phyloP scores from a whole-genome alignment of 1,140 invertebrate genomes.

The Rhopalosiphum maidis region DNA sequence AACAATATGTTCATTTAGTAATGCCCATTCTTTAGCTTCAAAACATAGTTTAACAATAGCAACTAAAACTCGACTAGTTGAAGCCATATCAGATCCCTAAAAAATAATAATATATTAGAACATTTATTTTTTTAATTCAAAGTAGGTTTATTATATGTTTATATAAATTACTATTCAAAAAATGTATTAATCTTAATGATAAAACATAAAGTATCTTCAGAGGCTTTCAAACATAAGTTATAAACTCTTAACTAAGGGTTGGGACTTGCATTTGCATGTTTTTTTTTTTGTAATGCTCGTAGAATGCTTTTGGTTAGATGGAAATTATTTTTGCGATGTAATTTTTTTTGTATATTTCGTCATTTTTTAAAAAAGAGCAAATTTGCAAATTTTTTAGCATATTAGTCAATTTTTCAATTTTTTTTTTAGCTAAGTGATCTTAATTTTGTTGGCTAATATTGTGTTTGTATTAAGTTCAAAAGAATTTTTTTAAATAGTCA shows the following conservation, averaged over 20 bases:
- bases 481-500: no score
- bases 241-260: neutral
- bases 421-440: no score
- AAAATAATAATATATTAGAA: slow-evolving; percentile 54
- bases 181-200: neutral
- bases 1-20: slow-evolving; percentile 93
- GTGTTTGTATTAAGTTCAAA: no score
- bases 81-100: slow-evolving; percentile 91
- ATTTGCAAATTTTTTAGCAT: no score
- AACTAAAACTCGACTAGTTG: slow-evolving; percentile 91
- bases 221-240: neutral
- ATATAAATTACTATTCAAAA: neutral
- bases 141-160: neutral
- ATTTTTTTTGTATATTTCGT: no score
- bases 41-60: slow-evolving; percentile 94
- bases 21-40: slow-evolving; percentile 90
- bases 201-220: neutral
- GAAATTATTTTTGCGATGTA: no score
- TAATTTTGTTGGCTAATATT: no score
- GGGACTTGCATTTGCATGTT: no score
- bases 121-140: neutral
- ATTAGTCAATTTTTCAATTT: no score
- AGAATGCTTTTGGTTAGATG: no score
- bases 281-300: no score
- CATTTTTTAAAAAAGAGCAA: no score